These are phyloP conservation scores for Poecilia latipinna DNA, from an alignment of 2,113 vertebrate species.

Conservation along the genomic window DNA sequence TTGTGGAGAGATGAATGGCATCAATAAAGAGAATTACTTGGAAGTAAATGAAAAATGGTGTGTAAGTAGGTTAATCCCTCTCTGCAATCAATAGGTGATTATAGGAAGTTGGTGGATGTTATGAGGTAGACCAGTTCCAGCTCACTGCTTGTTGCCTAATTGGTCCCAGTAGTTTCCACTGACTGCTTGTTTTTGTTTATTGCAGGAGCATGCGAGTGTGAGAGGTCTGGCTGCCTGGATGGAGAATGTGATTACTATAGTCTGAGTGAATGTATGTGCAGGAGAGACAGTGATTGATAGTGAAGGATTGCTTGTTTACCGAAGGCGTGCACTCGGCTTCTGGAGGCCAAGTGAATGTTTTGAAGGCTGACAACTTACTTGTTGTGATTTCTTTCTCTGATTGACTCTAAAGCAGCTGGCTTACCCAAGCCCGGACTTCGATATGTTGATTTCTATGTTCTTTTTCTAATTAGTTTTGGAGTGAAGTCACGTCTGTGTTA, in stretches of 20 bases:
- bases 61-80: constrained; percentile 17
- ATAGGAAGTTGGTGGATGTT: constrained; percentile 46
- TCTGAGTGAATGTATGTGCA: constrained; percentile 15
- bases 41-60: neutral
- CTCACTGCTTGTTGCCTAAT: constrained; percentile 59
- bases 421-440: neutral
- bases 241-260: constrained; percentile 25
- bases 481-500: neutral
- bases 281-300: constrained; percentile 41
- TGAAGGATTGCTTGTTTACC: constrained; percentile 39
- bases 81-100: constrained; percentile 36
- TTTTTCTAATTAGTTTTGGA: neutral
- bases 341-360: constrained; percentile 27
- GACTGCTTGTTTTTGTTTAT: constrained; percentile 56
- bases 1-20: neutral
- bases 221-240: constrained; percentile 6
- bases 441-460: neutral
- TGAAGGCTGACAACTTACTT: constrained; percentile 26
- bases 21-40: neutral
- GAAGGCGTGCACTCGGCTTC: constrained; percentile 19
- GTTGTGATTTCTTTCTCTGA: constrained; percentile 32
- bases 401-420: constrained; percentile 1
- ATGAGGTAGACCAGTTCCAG: constrained; percentile 60
- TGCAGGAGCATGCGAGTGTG: constrained; percentile 17
- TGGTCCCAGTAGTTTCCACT: constrained; percentile 58